Evolutionary conservation across 2,888 invertebrate species (phyloP), one percentile per base, ranked within the genome.

Genomic region (Synanthedon vespiformis): DNA sequence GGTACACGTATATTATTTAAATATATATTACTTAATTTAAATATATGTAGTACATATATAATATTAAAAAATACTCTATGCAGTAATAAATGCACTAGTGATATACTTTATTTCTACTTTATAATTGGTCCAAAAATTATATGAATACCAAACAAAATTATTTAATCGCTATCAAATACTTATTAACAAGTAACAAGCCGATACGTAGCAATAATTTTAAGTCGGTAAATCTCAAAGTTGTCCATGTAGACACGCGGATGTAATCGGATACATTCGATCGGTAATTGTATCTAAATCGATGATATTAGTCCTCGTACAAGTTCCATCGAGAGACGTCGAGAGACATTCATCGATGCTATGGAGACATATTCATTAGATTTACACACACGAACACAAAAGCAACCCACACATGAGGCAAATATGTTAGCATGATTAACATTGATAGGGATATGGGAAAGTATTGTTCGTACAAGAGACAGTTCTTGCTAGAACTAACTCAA

Each of bases 281-380:
- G 75, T 77, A 78, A 81, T 80, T 74, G 81, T 69, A 68, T 70
- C 74, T 72, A 78, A 81, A 80, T 76, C 74, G 80, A 71, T 64
- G 62, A 64, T 77, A 80, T 80, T 80, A 77, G 73, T 77, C 68
- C 63, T 63, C 57, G 56, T 64, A 64, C 65, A 60, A 67, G 69
- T 66, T 66, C 61, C 61, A 63, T 72, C 65, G 69, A 61, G 48
- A 48, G 44, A 44, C n/a, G 59, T 57, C 59, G 61, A 64, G 61
- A 63, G 67, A 71, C 74, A 75, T 76, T 73, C 72, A 72, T 80
- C 73, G 73, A 67, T 66, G 58, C 62, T 66, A 63, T 60, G 68
- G 68, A 71, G 73, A 77, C 73, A 77, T 67, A 70, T 83, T 82
- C 77, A 80, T 83, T 83, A 79, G 70, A 63, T 58, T 57, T 67